Percentiles rank a stretch among this genome's conserved stretches.
Evolutionary conservation across 2,888 invertebrate species (phyloP).

Genomic region (Ophion obscuratus): DNA sequence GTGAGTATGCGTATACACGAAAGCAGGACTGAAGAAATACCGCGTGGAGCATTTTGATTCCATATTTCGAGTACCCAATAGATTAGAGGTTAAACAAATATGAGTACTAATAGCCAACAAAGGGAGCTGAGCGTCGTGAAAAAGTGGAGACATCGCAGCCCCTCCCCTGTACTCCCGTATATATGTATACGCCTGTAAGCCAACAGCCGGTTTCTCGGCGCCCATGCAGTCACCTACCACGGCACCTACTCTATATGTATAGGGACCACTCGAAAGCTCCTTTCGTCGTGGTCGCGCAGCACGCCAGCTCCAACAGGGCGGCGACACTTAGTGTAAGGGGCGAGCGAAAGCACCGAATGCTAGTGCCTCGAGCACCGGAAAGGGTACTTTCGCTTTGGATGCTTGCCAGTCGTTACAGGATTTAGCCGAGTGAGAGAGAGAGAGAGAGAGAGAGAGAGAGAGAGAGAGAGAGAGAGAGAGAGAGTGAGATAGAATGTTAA

Average conservation of each 20-base stretch:
- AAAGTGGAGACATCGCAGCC: conserved; percentile 7
- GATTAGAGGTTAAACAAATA: background rate
- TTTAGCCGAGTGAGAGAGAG: conserved; percentile 20
- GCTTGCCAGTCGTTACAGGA: conserved; percentile 55
- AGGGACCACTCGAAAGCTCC: conserved; percentile 50
- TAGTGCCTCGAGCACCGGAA: conserved; percentile 56
- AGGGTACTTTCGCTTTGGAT: conserved; percentile 58
- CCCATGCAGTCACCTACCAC: background rate
- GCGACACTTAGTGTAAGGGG: conserved; percentile 51
- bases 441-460: conserved; percentile 15
- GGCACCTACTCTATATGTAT: conserved; percentile 40
- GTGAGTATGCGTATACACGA: background rate
- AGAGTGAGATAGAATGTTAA: background rate
- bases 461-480: background rate
- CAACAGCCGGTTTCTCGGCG: conserved; percentile 9
- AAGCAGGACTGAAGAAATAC: background rate
- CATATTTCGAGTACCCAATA: conserved; percentile 22
- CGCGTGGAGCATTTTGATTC: conserved; percentile 23
- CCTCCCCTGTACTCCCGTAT: background rate
- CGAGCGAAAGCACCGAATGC: conserved; percentile 17
- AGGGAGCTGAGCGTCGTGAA: conserved; percentile 20
- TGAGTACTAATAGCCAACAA: conserved; percentile 51
- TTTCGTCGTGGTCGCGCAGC: conserved; percentile 49
- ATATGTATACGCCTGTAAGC: conserved; percentile 22
- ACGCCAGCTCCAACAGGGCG: conserved; percentile 62